Conservation (phyloP, 30 jellyfish, hydroid and myxozoan species). For the Hydractinia symbiolongicarpus region DNA sequence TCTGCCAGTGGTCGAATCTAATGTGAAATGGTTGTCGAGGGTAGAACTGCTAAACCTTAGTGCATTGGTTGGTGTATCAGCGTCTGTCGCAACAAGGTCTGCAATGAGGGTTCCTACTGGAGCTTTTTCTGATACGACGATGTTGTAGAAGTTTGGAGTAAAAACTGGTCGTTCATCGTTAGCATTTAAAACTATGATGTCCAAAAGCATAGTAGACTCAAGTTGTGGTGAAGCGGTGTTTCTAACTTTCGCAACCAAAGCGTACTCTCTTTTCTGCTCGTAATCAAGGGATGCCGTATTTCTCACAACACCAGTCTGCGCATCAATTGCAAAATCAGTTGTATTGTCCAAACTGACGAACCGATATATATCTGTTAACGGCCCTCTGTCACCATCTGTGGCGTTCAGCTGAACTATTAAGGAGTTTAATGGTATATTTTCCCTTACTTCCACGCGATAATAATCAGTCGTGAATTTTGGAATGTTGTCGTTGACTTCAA, state of each 20-base stretch:
- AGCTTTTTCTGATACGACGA: slow-evolving; percentile 76
- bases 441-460: slow-evolving; percentile 17
- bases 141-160: slow-evolving; percentile 33
- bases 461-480: slow-evolving; percentile 11
- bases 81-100: slow-evolving; percentile 57
- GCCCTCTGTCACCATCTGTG: slow-evolving; percentile 31
- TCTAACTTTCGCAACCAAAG: slow-evolving; percentile 62
- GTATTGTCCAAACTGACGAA: slow-evolving; percentile 30
- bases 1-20: slow-evolving; percentile 46
- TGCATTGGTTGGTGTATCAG: slow-evolving; percentile 35
- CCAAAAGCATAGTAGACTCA: slow-evolving; percentile 43
- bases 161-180: slow-evolving; percentile 70
- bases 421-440: slow-evolving; percentile 5
- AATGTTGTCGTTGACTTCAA: slow-evolving; percentile 68
- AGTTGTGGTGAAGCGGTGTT: slow-evolving; percentile 66
- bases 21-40: slow-evolving; percentile 35
- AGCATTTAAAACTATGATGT: slow-evolving; percentile 46
- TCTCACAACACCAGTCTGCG: slow-evolving; percentile 23
- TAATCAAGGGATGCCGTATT: slow-evolving; percentile 24
- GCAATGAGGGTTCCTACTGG: slow-evolving; percentile 45
- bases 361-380: slow-evolving; percentile 8
- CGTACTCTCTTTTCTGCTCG: slow-evolving; percentile 47
- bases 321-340: slow-evolving; percentile 27
- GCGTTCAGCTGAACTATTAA: slow-evolving; percentile 22
- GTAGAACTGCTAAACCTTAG: slow-evolving; percentile 30